Conservation (phyloP, 2,797 vertebrate genomes). For the Oreortyx pictus region DNA sequence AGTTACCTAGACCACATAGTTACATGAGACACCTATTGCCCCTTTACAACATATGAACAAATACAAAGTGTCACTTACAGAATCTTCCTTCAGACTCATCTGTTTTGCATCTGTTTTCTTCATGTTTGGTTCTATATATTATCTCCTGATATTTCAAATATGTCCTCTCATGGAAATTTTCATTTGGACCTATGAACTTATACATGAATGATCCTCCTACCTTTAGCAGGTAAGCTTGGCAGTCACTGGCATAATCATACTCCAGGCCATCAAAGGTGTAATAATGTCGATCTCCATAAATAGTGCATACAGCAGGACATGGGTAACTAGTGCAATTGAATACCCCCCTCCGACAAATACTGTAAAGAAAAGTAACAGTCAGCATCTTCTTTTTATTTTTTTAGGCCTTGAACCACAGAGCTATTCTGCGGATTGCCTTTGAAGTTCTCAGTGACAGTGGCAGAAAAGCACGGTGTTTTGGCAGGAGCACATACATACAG, state of each 20-base stretch:
- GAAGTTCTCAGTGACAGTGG: neutral
- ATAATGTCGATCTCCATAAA: constrained; percentile 96
- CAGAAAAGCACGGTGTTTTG: neutral
- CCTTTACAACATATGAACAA: neutral
- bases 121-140: neutral
- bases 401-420: neutral
- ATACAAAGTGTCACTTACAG: neutral
- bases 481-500: neutral
- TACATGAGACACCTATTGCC: rapidly evolving
- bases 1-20: neutral
- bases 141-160: neutral
- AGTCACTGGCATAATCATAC: constrained; percentile 96
- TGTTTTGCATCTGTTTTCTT: neutral
- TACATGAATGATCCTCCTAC: constrained; percentile 74
- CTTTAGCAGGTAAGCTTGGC: constrained; percentile 94
- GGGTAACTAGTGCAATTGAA: constrained; percentile 96
- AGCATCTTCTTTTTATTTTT: neutral
- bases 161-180: neutral
- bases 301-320: constrained; percentile 93
- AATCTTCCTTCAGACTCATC: neutral
- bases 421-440: neutral
- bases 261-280: constrained; percentile 97
- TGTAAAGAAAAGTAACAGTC: constrained; percentile 66
- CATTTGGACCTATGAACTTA: neutral
- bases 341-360: constrained; percentile 91